Evolutionary conservation across 2,888 invertebrate species (phyloP), one percentile per base, ranked within the genome.

Genomic region (Stenodema calcarata): DNA sequence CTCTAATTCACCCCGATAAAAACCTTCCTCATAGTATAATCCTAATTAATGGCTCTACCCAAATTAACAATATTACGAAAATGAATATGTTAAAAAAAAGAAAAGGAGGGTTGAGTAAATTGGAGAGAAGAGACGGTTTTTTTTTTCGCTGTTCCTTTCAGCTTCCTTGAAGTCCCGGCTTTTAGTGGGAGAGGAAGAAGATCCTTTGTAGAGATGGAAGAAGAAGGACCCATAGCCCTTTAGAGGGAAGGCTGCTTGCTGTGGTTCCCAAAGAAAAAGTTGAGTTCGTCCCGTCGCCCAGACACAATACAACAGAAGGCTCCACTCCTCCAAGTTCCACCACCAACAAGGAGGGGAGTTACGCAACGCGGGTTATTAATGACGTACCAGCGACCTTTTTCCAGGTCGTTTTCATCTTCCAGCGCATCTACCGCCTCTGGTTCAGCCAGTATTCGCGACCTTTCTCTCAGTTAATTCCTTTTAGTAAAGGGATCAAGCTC

Each of bases 301-400:
- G 35, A 35, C 73, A 73, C 73, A 73, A 73, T 73, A 73, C 73
- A 73, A 73, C 41, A 73, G 73, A 73, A 54, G 35, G 73, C 73
- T 30, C 35, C 18, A 6, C 70, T 54, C 73, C 73, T 41, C 18
- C 30, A 73, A 73, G n/a, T 73, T 73, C 73, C 12, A 18, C 30
- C 41, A 73, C 35, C 28, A 35, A 62, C 73, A 41, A 73, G 73
- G 35, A 35, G 73, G 18, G 73, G 73, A 73, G 73, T 73, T 73
- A 73, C 73, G 73, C 73, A 35, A 35, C 73, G 73, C 30, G 73
- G 73, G 35, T 73, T 73, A 73, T 73, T 73, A 73, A 73, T 73
- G 73, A 73, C 30, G 35, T 73, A 18, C 30, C 73, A 73, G 73
- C 73, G 73, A 73, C 73, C 73, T 73, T 73, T 62, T 73, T 73